Evolutionary conservation across 2,113 vertebrate species (phyloP).

Genomic region (Bos indicus): DNA sequence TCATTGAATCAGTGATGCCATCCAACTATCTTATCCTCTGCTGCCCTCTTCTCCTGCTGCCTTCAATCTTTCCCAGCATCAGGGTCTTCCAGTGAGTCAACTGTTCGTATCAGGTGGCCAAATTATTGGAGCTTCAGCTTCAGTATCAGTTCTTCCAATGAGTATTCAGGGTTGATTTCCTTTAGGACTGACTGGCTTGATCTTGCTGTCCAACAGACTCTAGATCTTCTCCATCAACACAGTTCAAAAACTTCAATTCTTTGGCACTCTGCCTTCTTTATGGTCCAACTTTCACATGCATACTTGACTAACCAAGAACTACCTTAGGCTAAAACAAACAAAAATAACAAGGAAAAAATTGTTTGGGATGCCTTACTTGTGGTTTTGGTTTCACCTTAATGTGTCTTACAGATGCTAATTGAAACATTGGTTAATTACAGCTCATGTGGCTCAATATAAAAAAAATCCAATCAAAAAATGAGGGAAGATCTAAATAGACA

Average conservation of each 20-base stretch:
- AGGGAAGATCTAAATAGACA: background rate
- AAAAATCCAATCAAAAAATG: background rate
- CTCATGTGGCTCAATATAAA: background rate
- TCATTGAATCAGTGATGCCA: background rate
- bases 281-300: background rate
- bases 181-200: background rate
- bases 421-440: background rate
- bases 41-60: background rate
- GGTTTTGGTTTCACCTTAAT: background rate
- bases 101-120: background rate
- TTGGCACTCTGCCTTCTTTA: background rate
- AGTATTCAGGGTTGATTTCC: background rate
- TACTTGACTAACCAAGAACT: background rate
- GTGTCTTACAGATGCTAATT: background rate
- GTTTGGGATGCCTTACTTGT: background rate
- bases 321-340: background rate
- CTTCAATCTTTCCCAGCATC: background rate
- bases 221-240: background rate
- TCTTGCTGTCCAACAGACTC: background rate
- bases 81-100: background rate
- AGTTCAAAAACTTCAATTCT: background rate
- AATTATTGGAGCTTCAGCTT: background rate
- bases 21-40: background rate
- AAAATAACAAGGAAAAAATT: background rate
- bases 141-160: background rate